Evolutionary conservation across 1,140 invertebrate genomes (phyloP), one percentile per base, ranked within the genome.

Genomic region (Campodea augens): DNA sequence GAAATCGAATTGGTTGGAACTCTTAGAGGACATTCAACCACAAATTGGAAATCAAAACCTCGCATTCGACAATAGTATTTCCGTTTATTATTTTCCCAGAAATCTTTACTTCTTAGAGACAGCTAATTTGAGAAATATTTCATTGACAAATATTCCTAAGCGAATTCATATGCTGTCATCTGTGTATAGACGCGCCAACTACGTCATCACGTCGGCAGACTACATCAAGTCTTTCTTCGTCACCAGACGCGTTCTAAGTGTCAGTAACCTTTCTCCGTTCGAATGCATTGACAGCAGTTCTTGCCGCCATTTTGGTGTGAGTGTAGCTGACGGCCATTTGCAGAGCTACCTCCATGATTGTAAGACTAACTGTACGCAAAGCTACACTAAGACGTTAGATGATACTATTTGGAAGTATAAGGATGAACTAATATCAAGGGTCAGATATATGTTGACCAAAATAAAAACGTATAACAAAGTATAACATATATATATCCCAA

Each of bases 51-150:
- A n/a, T n/a, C n/a, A n/a, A n/a, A n/a, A n/a, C 2, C 50, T 77
- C 0, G 68, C 71, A 29, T 69, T 73, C 15, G 73, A 74, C 40
- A 81, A 81, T 49, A 74, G 78, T 49, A 81, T 81, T 15, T 69
- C 79, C 19, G 77, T 79, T 0, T 86, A 82, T 7, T 92, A 88
- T 60, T 89, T 91, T 60, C 85, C 91, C 1, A 70, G 87, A 41
- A 95, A 92, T 56, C 85, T 93, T 2, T 96, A 95, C 65, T 95
- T 91, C 60, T 68, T 95, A 55, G 90, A 95, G 60, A 86, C 89
- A 59, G 71, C 89, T 52, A 69, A 73, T 19, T 79, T 86, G 57
- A 72, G 76, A 43, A 81, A 88, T 54, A 77, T 76, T 37, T 81
- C 77, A 72, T 81, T 83, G 61, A 75, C 77, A 53, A 79, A 81